These are phyloP conservation scores for cat (Felis catus) DNA, from an alignment of 2,113 vertebrate species.

Conservation along the genomic window F.catus_Fca126_mat1.0 CM031414.1:33227501-33228000, in stretches of 20 bases:
- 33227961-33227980: not conserved
- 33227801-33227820: constrained; percentile 4
- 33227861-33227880: not conserved
- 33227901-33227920: not conserved
- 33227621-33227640: constrained; percentile 23
- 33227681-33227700: constrained; percentile 65
- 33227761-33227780: constrained; percentile 37
- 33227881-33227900: not conserved
- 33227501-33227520: constrained; percentile 43
- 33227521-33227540: constrained; percentile 19
- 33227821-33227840: constrained; percentile 18
- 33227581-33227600: constrained; percentile 21
- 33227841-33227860: not conserved
- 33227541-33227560: not conserved
- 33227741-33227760: constrained; percentile 55
- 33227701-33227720: constrained; percentile 42
- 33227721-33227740: constrained; percentile 52
- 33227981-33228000: not conserved
- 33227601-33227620: constrained; percentile 55
- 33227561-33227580: not conserved
- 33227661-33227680: constrained; percentile 10
- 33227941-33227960: not conserved
- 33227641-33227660: constrained; percentile 65
- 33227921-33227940: not conserved
- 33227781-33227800: not conserved